Base-by-base conservation (phyloP, 2,113 vertebrate species). In the Phylloscopus whistleri region DNA sequence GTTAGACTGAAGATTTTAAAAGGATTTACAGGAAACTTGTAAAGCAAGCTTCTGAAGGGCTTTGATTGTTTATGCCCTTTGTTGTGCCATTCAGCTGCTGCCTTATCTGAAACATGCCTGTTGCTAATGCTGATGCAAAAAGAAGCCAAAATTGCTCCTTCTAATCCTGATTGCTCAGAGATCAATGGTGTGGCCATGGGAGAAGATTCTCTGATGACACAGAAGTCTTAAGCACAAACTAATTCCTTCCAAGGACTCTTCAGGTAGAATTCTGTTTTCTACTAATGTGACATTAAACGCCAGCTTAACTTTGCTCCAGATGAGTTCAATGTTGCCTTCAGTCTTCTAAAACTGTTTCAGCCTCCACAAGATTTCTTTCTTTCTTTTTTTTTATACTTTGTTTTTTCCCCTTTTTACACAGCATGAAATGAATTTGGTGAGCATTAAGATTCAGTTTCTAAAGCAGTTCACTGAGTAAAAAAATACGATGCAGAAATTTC, bases 1-100 rank as follows among this genome's bases (percentile, higher is more conserved):
- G 49, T 85, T 88, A 94, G 52, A 56, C 27, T 39, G 33, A 95
- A 90, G 43, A 77, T 51, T 63, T 41, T 6, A 8, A 66, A 74
- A 79, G 46, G 10, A 33, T 83, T 73, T 69, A 62, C 39, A 18
- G 27, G 48, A 77, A 91, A 83, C 39, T 55, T 77, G 11, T 35
- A 64, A 88, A 83, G 27, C 0, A 13, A 67, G 22, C 5, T 91
- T 13, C 60, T 90, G 78, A 76, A 70, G 35, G 70, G 63, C 82
- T 94, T 90, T 93, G 78, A 87, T 77, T 91, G 19, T 90, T 95
- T 96, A 83, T 93, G 63, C 68, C 31, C 67, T 94, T 97, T 94
- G 55, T 91, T 94, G 39, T 95, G 67, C 59, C 1, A 1, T 91
- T 94, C 68, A 93, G 58, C 23, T 79, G 70, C 41, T 76, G 49